These are phyloP conservation scores for Amorpha juglandis DNA, from an alignment of 2,888 invertebrate species.

Conservation along the genomic window DNA sequence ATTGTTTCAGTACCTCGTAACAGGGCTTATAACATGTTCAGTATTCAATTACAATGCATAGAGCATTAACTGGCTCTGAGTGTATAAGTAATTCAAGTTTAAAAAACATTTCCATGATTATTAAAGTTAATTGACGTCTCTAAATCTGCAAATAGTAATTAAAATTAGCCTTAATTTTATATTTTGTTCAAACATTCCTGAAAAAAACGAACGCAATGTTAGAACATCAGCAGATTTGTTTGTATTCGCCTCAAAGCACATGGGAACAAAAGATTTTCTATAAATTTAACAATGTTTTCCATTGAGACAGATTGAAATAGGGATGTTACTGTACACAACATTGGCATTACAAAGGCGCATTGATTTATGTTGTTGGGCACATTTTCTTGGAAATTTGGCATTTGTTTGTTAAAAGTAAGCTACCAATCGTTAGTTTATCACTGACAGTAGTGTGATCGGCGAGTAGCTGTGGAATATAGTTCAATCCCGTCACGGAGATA, in stretches of 20 bases:
- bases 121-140: too few species aligned
- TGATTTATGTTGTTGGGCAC: slow-evolving; percentile 47
- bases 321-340: slow-evolving; percentile 44
- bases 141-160: too few species aligned
- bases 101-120: too few species aligned
- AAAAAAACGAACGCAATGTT: neutral
- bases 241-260: neutral
- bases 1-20: too few species aligned
- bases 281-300: slow-evolving; percentile 1
- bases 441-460: too few species aligned
- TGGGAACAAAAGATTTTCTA: neutral
- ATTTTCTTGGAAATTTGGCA: slow-evolving; percentile 41
- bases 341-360: slow-evolving; percentile 45
- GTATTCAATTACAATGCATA: too few species aligned
- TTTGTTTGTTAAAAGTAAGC: slow-evolving; percentile 29
- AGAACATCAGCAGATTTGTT: neutral
- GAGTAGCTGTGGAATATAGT: too few species aligned
- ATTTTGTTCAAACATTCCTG: neutral
- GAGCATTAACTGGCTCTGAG: too few species aligned
- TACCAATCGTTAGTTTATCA: too few species aligned
- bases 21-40: too few species aligned
- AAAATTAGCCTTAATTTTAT: neutral
- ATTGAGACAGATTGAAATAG: slow-evolving; percentile 40
- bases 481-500: too few species aligned
- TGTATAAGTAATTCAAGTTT: too few species aligned